phyloP scores from a whole-genome alignment of 2,113 vertebrate species.

The Otocyon megalotis region DNA sequence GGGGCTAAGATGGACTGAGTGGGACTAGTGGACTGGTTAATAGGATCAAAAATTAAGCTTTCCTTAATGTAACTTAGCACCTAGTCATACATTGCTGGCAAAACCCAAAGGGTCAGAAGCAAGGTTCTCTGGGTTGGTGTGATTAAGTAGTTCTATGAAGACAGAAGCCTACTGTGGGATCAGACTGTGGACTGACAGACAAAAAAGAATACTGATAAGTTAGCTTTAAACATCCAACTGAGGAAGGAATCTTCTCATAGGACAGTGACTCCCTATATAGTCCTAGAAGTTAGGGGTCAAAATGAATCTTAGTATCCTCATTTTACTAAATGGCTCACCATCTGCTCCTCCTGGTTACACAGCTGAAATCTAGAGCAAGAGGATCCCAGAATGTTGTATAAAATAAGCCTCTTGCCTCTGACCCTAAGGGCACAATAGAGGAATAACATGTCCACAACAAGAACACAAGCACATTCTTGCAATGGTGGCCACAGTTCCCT shows the following conservation, averaged over 20 bases:
- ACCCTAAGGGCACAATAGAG: neutral
- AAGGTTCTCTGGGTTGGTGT: neutral
- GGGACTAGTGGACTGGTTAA: neutral
- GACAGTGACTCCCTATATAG: neutral
- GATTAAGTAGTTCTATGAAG: neutral
- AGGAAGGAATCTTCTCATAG: neutral
- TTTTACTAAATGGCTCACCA: neutral
- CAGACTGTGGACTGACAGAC: neutral
- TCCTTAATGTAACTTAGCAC: neutral
- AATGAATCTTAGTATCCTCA: neutral
- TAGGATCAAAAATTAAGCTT: neutral
- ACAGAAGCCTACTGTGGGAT: neutral
- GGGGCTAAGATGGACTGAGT: neutral
- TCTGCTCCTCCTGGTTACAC: neutral
- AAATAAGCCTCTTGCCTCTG: neutral
- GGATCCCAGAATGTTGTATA: neutral
- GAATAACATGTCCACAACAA: neutral
- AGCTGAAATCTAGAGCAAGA: neutral
- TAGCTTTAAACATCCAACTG: neutral
- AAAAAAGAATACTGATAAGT: neutral
- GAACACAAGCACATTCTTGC: neutral
- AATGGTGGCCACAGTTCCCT: neutral
- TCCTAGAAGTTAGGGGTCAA: neutral
- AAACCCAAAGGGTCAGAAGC: neutral
- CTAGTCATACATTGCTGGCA: neutral